Percentiles rank a stretch among this genome's conserved stretches.
These are phyloP conservation scores for Scaptomyza graminum DNA, from an alignment of 1,140 invertebrate genomes.

Conservation along the genomic window DNA sequence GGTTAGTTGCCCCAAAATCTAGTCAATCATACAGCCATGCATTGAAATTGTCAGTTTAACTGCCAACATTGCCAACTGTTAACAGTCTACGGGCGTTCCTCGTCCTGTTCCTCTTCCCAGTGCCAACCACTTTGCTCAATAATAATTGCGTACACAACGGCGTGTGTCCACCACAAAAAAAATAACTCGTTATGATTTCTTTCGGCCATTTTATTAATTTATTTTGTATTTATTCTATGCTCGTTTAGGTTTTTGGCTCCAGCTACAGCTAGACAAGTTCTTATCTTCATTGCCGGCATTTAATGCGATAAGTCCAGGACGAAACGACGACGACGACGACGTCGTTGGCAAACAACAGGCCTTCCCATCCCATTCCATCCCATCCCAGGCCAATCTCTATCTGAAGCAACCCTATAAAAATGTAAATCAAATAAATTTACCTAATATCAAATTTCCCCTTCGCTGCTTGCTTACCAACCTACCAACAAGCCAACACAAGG, in stretches of 20 bases:
- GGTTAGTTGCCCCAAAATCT: constrained; percentile 18
- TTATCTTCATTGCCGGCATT: constrained; percentile 78
- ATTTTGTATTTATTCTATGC: constrained; percentile 72
- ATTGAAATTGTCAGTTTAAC: constrained; percentile 22
- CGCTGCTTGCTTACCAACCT: constrained; percentile 41
- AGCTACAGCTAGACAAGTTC: constrained; percentile 61
- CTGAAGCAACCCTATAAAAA: constrained; percentile 72
- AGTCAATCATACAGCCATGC: constrained; percentile 42
- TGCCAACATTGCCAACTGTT: no score
- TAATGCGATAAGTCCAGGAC: constrained; percentile 75
- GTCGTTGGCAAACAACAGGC: constrained; percentile 61
- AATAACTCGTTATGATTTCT: constrained; percentile 64
- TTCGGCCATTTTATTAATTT: constrained; percentile 73
- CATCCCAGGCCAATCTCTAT: background rate
- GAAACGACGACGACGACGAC: constrained; percentile 24
- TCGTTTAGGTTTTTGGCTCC: constrained; percentile 28
- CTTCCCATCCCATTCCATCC: constrained; percentile 1
- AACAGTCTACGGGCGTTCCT: no score
- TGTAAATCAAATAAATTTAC: constrained; percentile 83
- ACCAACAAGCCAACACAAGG: constrained; percentile 40
- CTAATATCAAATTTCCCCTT: constrained; percentile 82
- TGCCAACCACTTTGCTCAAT: constrained; percentile 42
- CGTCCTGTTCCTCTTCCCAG: no score
- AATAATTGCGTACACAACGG: constrained; percentile 47
- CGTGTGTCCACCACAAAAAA: constrained; percentile 31